A percentile compares a stretch with the other conserved stretches of the same genome.
Evolutionary conservation across 2,888 invertebrate species (phyloP).

Genomic region (Mimachlamys varia): DNA sequence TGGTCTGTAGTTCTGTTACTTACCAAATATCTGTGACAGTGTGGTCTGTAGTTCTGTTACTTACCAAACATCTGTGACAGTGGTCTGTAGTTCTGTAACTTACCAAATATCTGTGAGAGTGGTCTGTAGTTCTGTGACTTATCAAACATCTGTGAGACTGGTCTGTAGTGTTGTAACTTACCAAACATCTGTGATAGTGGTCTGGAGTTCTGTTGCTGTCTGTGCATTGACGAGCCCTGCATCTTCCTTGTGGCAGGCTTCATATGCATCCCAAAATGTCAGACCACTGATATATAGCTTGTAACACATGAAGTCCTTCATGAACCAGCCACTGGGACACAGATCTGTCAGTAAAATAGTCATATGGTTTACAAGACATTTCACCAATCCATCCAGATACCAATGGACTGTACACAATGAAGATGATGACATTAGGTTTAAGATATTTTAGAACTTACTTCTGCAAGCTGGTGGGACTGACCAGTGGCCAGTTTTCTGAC

Average conservation of each 20-base stretch:
- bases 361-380: no score
- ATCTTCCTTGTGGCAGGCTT: not conserved
- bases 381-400: no score
- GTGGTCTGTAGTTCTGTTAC: not conserved
- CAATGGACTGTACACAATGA: no score
- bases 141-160: no score
- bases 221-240: not conserved
- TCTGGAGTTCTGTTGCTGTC: not conserved
- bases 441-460: not conserved
- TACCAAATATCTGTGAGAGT: no score
- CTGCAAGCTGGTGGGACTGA: not conserved
- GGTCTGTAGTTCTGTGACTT: no score
- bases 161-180: not conserved
- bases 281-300: not conserved
- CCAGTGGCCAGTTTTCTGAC: not conserved
- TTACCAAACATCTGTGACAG: not conserved
- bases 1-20: no score
- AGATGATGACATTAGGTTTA: no score
- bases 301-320: slow-evolving; percentile 15
- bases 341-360: not conserved
- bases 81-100: not conserved
- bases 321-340: not conserved
- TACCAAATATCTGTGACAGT: no score
- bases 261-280: not conserved
- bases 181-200: not conserved